A percentile compares a stretch with the other conserved stretches of the same genome.
Evolutionary conservation across 2,888 invertebrate genomes (phyloP).

Genomic region (Prosopocoilus inquinatus): DNA sequence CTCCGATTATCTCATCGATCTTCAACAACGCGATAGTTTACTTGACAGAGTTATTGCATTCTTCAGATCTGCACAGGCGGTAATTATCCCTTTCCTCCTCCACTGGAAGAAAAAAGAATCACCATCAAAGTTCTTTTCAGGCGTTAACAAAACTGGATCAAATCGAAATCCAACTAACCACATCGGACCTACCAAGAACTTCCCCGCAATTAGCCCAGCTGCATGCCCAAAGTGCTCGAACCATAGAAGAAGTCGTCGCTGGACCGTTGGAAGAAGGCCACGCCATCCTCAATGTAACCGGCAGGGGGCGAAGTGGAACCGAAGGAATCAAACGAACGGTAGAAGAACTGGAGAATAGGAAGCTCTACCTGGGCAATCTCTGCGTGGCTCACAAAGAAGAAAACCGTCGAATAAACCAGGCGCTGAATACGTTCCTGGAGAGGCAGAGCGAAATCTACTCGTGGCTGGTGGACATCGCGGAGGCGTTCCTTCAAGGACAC

Average conservation of each 20-base stretch:
- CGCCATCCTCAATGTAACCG: constrained; percentile 66
- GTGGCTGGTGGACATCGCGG: constrained; percentile 74
- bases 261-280: constrained; percentile 71
- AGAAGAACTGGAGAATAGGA: constrained; percentile 72
- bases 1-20: constrained; percentile 67
- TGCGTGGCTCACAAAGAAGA: constrained; percentile 69
- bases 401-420: constrained; percentile 66
- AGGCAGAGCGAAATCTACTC: constrained; percentile 67
- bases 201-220: constrained; percentile 67
- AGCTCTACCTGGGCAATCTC: constrained; percentile 61
- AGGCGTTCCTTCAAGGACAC: constrained; percentile 70
- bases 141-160: constrained; percentile 71
- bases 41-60: constrained; percentile 68
- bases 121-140: constrained; percentile 44
- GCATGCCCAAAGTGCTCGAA: constrained; percentile 63
- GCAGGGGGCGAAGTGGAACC: constrained; percentile 62
- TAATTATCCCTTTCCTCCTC: constrained; percentile 26
- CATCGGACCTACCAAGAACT: constrained; percentile 61
- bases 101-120: background rate
- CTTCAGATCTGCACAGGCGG: constrained; percentile 68
- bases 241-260: constrained; percentile 66
- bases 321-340: constrained; percentile 65
- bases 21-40: constrained; percentile 69
- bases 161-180: constrained; percentile 69
- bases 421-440: constrained; percentile 66